Evolutionary conservation across 2,113 vertebrate genomes (phyloP).

Genomic region (Megaceryle torquata): DNA sequence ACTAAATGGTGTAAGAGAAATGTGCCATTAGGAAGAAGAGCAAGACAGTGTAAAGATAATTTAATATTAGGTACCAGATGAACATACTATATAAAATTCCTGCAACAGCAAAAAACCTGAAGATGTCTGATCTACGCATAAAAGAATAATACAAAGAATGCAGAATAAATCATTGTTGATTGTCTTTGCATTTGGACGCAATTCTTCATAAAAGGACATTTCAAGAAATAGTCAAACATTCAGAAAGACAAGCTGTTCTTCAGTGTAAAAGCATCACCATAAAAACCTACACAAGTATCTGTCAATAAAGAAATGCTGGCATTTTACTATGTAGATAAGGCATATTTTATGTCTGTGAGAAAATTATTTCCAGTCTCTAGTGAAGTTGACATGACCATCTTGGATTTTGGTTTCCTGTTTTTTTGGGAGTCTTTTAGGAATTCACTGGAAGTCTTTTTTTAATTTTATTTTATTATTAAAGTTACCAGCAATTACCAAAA

Average conservation of each 20-base stretch:
- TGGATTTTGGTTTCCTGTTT: neutral
- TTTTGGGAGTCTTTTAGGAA: neutral
- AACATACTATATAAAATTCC: neutral
- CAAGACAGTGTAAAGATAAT: neutral
- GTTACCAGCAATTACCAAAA: neutral
- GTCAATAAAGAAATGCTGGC: neutral
- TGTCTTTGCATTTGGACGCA: neutral
- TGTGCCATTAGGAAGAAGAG: neutral
- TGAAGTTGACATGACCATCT: neutral
- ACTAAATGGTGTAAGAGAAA: neutral
- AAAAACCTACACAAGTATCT: neutral
- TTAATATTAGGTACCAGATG: neutral
- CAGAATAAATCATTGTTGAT: accelerated
- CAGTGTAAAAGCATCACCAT: neutral
- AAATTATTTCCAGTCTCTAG: neutral
- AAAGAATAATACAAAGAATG: neutral
- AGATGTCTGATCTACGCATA: neutral
- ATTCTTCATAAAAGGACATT: neutral
- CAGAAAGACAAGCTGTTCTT: neutral
- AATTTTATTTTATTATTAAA: neutral
- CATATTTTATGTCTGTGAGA: neutral
- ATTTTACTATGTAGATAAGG: neutral
- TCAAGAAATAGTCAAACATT: neutral
- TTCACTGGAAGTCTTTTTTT: neutral
- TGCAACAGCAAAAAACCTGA: neutral